A percentile compares a stretch with the other conserved stretches of the same genome.
Evolutionary conservation across 2,888 invertebrate genomes (phyloP).

Genomic region (Meganola albula): DNA sequence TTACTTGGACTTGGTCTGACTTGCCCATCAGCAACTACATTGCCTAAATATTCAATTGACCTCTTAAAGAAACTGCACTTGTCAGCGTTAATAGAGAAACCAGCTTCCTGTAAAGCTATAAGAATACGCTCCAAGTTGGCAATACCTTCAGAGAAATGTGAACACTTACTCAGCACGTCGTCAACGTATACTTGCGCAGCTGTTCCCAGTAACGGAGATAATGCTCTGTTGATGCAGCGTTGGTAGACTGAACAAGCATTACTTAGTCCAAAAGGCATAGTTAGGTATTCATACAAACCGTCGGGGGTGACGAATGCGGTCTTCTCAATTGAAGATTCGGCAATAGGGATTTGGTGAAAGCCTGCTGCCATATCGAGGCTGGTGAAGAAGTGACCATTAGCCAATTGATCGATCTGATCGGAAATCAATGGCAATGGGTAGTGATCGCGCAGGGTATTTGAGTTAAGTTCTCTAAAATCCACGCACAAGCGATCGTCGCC

Average conservation of each 20-base stretch:
- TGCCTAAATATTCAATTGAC: slow-evolving; percentile 28
- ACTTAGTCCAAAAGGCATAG: slow-evolving; percentile 31
- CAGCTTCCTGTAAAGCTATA: slow-evolving; percentile 19
- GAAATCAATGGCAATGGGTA: slow-evolving; percentile 11
- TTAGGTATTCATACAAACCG: slow-evolving; percentile 29
- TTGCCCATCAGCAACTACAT: slow-evolving; percentile 23
- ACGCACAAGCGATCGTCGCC: slow-evolving; percentile 20
- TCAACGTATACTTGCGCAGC: slow-evolving; percentile 30
- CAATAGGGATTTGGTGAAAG: slow-evolving; percentile 19
- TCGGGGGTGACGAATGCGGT: slow-evolving; percentile 32
- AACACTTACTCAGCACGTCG: slow-evolving; percentile 25
- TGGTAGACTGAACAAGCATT: slow-evolving; percentile 25
- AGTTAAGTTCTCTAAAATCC: slow-evolving; percentile 14
- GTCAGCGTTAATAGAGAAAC: slow-evolving; percentile 29
- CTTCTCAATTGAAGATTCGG: slow-evolving; percentile 22
- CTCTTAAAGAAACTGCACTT: slow-evolving; percentile 27
- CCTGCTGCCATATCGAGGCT: slow-evolving; percentile 4
- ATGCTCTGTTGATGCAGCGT: slow-evolving; percentile 7
- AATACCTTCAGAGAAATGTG: slow-evolving; percentile 16
- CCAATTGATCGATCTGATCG: slow-evolving; percentile 11
- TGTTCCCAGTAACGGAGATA: slow-evolving; percentile 7
- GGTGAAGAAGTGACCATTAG: slow-evolving; percentile 5
- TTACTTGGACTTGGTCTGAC: slow-evolving; percentile 29
- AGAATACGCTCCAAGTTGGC: slow-evolving; percentile 21
- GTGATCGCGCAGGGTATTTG: slow-evolving; percentile 14